Evolutionary conservation across 2,113 vertebrate species (phyloP).

Genomic region (Peucedramus taeniatus): DNA sequence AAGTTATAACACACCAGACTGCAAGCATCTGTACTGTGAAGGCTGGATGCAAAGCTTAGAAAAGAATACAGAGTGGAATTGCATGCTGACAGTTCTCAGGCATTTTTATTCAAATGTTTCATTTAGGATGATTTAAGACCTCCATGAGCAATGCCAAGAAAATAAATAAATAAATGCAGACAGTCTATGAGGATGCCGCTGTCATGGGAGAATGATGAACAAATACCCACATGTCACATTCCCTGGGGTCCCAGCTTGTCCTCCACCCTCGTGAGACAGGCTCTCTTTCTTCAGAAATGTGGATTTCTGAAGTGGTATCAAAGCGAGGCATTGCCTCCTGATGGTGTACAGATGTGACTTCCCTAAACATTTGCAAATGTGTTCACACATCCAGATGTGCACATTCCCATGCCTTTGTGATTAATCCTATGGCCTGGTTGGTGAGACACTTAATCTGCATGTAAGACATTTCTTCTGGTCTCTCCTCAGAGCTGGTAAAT

Average conservation of each 20-base stretch:
- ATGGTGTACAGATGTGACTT: neutral
- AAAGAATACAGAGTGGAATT: neutral
- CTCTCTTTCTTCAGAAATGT: no score
- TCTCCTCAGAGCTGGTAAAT: neutral
- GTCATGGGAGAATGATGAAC: neutral
- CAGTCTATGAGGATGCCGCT: neutral
- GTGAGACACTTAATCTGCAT: neutral
- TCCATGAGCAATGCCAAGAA: neutral
- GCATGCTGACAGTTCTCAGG: neutral
- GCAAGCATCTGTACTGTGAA: conserved; percentile 61
- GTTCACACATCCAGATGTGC: neutral
- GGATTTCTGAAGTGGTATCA: neutral
- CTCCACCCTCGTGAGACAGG: accelerated
- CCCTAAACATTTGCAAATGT: neutral
- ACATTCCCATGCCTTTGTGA: neutral
- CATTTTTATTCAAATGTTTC: conserved; percentile 5
- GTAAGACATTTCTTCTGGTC: neutral
- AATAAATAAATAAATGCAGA: neutral
- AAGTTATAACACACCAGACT: conserved; percentile 48
- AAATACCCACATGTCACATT: neutral
- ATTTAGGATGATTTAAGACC: conserved; percentile 2
- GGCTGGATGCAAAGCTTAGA: conserved; percentile 13
- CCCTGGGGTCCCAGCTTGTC: neutral
- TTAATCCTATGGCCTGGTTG: neutral
- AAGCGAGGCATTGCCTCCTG: neutral